These are phyloP conservation scores for Synanthedon myopaeformis DNA, from an alignment of 2,888 invertebrate species.

Conservation along the genomic window DNA sequence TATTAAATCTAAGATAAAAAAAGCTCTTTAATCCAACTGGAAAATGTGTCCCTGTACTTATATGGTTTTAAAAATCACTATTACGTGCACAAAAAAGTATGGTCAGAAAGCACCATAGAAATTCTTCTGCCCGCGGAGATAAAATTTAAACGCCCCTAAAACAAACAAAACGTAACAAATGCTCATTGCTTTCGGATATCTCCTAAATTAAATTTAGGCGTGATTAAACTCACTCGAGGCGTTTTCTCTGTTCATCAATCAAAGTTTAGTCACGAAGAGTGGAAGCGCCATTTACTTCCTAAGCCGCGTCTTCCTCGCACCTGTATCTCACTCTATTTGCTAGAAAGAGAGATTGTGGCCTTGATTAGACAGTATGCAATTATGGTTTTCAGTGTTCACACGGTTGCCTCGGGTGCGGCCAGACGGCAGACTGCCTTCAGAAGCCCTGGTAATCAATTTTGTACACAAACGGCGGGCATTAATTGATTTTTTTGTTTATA, in stretches of 20 bases:
- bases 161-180: constrained; percentile 59
- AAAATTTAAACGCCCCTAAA: constrained; percentile 39
- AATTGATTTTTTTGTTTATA: constrained; percentile 59
- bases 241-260: constrained; percentile 70
- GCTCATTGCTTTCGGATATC: constrained; percentile 43
- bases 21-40: too few species aligned
- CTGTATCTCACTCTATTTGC: constrained; percentile 8
- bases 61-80: too few species aligned
- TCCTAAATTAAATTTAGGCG: constrained; percentile 66
- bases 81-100: too few species aligned
- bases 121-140: constrained; percentile 3
- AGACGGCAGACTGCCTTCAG: constrained; percentile 57
- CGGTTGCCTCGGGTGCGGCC: constrained; percentile 38
- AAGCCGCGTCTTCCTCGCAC: constrained; percentile 33
- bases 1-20: too few species aligned
- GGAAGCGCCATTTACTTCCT: constrained; percentile 51
- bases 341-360: constrained; percentile 25
- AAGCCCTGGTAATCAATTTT: constrained; percentile 65
- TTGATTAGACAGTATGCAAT: constrained; percentile 52
- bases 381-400: constrained; percentile 58
- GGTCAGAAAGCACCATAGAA: background rate
- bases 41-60: too few species aligned
- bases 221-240: constrained; percentile 63
- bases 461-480: constrained; percentile 62
- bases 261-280: constrained; percentile 42